These are phyloP conservation scores for Amphilophus citrinellus DNA, from an alignment of 2,113 vertebrate genomes.

Conservation along the genomic window DNA sequence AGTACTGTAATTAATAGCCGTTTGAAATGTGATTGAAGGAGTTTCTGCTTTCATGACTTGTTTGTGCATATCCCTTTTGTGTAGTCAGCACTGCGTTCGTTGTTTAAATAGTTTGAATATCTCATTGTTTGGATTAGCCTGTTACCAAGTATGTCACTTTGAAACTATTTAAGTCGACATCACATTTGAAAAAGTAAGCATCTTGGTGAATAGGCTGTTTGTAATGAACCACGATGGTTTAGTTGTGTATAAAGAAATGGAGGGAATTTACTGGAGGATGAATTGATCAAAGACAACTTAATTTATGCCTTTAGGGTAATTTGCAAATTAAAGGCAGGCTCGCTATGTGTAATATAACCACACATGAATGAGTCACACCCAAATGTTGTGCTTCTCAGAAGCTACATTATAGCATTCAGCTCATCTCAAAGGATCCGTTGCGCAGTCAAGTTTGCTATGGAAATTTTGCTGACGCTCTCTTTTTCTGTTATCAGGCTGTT, in stretches of 20 bases:
- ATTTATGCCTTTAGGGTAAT: constrained; percentile 49
- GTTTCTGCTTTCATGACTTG: constrained; percentile 6
- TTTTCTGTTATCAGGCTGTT: constrained; percentile 72
- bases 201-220: not conserved
- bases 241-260: constrained; percentile 1
- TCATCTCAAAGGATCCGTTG: constrained; percentile 17
- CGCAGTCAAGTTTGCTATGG: constrained; percentile 26
- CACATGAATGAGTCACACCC: constrained; percentile 53
- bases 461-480: constrained; percentile 32
- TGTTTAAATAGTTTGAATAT: constrained; percentile 23
- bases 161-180: not conserved
- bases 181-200: not conserved
- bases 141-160: not conserved
- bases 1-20: not conserved
- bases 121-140: not conserved
- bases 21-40: constrained; percentile 9
- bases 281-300: constrained; percentile 34
- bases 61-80: not conserved
- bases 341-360: constrained; percentile 61
- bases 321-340: constrained; percentile 56
- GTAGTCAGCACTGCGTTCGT: not conserved
- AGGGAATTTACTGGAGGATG: constrained; percentile 8
- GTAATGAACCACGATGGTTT: not conserved
- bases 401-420: not conserved
- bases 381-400: constrained; percentile 46